Percentiles rank a stretch among this genome's conserved stretches.
These are phyloP conservation scores for Ictalurus furcatus DNA, from an alignment of 2,113 vertebrate genomes.

Conservation along the genomic window DNA sequence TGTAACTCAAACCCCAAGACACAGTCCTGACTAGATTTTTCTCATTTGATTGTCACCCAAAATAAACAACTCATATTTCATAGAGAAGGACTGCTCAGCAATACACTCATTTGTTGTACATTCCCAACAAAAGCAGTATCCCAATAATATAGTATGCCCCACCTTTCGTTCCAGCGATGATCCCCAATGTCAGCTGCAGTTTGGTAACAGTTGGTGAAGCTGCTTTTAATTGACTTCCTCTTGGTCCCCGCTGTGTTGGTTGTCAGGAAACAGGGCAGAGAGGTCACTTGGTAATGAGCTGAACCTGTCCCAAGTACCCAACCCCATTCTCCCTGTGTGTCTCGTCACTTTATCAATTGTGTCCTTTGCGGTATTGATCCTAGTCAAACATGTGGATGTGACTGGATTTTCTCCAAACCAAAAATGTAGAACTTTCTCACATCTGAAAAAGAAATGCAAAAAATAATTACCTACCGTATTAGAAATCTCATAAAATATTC, in stretches of 20 bases:
- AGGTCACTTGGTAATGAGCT: slow-evolving; percentile 69
- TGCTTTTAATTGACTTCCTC: slow-evolving; percentile 67
- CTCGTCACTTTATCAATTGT: slow-evolving; percentile 61
- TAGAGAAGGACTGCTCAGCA: not conserved
- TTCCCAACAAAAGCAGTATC: slow-evolving; percentile 11
- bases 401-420: not conserved
- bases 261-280: slow-evolving; percentile 65
- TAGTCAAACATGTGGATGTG: not conserved
- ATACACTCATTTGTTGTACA: not conserved
- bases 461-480: not conserved
- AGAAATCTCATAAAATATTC: not conserved
- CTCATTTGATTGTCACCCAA: not conserved
- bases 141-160: slow-evolving; percentile 7
- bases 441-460: not conserved
- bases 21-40: not conserved
- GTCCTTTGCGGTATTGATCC: slow-evolving; percentile 32
- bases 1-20: not conserved
- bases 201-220: slow-evolving; percentile 43
- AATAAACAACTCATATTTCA: not conserved
- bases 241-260: slow-evolving; percentile 51
- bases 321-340: slow-evolving; percentile 42
- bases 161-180: slow-evolving; percentile 37
- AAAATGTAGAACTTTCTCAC: not conserved
- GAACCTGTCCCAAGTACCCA: slow-evolving; percentile 52
- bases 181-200: slow-evolving; percentile 29